These are phyloP conservation scores for Pollenia labialis DNA, from an alignment of 2,888 invertebrate species.

Conservation along the genomic window DNA sequence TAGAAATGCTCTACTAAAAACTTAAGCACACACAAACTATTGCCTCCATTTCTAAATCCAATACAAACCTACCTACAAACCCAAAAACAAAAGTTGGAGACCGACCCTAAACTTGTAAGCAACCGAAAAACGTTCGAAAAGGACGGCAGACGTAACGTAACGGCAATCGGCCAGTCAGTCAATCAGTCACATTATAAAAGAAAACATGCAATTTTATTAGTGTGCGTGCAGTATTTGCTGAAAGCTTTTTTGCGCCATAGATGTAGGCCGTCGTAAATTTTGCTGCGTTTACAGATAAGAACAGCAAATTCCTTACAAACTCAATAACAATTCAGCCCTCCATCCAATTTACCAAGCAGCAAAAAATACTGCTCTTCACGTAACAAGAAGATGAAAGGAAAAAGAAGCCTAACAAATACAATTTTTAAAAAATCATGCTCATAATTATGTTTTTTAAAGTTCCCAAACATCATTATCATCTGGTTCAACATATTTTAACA, in stretches of 20 bases:
- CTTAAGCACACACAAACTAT: constrained; percentile 54
- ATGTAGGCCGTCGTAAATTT: constrained; percentile 23
- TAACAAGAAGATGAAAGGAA: not conserved
- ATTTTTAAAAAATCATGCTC: constrained; percentile 4
- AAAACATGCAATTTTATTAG: constrained; percentile 59
- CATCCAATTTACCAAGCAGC: not conserved
- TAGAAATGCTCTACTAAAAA: constrained; percentile 4
- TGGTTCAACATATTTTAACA: constrained; percentile 22
- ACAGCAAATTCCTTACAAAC: constrained; percentile 2
- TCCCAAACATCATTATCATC: constrained; percentile 25
- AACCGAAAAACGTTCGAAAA: constrained; percentile 29
- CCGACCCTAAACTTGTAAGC: constrained; percentile 32
- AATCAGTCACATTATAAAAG: not conserved
- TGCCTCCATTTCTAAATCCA: constrained; percentile 43
- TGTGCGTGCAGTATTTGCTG: constrained; percentile 61
- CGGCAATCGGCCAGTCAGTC: not conserved
- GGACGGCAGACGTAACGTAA: not conserved
- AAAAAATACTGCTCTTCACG: not conserved
- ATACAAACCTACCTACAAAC: not conserved
- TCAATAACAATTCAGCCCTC: not conserved
- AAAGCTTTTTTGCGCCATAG: constrained; percentile 47
- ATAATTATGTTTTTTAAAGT: constrained; percentile 29
- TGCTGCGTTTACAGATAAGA: constrained; percentile 38
- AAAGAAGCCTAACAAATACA: not conserved
- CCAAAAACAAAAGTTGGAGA: constrained; percentile 31